phyloP scores from a whole-genome alignment of 2,797 vertebrate species.

The Geotrypetes seraphini region DNA sequence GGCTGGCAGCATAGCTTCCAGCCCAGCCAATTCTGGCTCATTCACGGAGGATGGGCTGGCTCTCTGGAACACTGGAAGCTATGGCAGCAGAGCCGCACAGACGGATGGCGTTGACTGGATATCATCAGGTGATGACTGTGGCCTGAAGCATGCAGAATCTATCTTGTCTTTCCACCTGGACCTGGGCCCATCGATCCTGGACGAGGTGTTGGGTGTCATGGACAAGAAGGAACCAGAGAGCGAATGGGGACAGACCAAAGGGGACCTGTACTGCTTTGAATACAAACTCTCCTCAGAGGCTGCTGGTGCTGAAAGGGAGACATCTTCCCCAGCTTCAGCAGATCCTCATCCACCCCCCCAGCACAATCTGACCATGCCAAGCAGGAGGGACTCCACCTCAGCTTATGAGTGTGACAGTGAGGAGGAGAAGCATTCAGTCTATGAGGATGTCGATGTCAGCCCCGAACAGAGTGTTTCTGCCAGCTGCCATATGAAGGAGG shows the following conservation, averaged over 20 bases:
- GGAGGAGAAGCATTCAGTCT: conserved; percentile 9
- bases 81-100: not conserved
- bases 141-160: conserved; percentile 59
- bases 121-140: conserved; percentile 12
- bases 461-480: conserved; percentile 22
- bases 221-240: conserved; percentile 38
- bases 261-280: conserved; percentile 8
- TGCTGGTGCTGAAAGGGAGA: not conserved
- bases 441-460: conserved; percentile 7
- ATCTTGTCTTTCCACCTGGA: conserved; percentile 76
- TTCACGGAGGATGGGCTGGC: conserved; percentile 8
- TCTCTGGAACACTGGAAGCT: conserved; percentile 8
- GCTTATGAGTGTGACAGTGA: conserved; percentile 1
- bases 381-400: not conserved
- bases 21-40: conserved; percentile 11
- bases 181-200: conserved; percentile 82
- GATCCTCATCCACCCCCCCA: conserved; percentile 3
- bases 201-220: conserved; percentile 84
- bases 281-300: not conserved
- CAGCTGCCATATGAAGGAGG: conserved; percentile 14
- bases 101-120: conserved; percentile 3
- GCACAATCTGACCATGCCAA: not conserved
- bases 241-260: conserved; percentile 34
- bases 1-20: conserved; percentile 9
- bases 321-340: not conserved